These are phyloP conservation scores for Varanus komodoensis DNA, from an alignment of 2,113 vertebrate species.

Conservation along the genomic window DNA sequence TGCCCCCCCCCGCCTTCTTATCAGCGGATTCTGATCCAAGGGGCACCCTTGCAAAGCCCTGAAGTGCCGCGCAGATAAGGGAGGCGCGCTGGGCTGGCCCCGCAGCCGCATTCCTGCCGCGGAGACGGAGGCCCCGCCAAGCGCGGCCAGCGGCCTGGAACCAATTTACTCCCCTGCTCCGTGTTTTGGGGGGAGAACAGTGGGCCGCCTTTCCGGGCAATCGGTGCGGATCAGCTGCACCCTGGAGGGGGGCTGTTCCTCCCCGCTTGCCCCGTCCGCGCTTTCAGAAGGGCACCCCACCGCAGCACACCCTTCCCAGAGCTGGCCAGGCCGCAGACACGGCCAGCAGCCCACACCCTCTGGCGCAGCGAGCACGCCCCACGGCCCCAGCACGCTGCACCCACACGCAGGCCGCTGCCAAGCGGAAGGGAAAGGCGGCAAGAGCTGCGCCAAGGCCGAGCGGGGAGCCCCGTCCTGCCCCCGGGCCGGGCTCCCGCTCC, in stretches of 20 bases:
- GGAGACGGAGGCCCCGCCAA: slow-evolving; percentile 62
- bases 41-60: slow-evolving; percentile 14
- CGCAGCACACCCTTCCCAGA: background rate
- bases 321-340: background rate
- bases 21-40: background rate
- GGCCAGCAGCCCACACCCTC: background rate
- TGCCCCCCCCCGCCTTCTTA: background rate
- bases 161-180: background rate
- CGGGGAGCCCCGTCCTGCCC: too few species aligned
- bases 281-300: too few species aligned
- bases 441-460: too few species aligned
- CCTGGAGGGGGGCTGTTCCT: too few species aligned
- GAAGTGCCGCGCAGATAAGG: slow-evolving; percentile 22
- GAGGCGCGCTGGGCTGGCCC: background rate
- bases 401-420: fast-evolving
- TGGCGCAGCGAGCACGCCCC: too few species aligned
- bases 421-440: too few species aligned
- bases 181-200: background rate
- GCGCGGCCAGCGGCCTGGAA: slow-evolving; percentile 40
- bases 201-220: background rate
- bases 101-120: slow-evolving; percentile 60
- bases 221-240: background rate
- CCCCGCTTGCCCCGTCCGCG: background rate
- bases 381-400: background rate
- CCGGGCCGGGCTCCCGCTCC: fast-evolving